Evolutionary conservation across 2,113 vertebrate genomes (phyloP), one percentile per base, ranked within the genome.

Genomic region (Oreochromis niloticus): DNA sequence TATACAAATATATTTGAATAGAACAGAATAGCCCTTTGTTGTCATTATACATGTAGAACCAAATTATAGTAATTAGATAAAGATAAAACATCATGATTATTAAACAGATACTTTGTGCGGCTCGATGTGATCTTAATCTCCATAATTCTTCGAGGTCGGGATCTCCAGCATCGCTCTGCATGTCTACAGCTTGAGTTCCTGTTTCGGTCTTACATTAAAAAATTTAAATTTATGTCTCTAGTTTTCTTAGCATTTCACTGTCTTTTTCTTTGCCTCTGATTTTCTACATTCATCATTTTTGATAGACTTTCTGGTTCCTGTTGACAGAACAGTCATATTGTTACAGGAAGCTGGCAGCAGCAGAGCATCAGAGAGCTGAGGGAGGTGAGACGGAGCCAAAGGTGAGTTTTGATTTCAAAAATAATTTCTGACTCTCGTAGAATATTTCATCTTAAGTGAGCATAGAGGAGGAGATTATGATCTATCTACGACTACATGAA

Each of bases 401-500:
- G 16, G 59, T 63, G 59, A 63, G 59, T 63, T 19, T 11, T 63
- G 30, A 63, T 63, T 34, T 19, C 1, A 63, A 63, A 34, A 1
- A 63, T 63, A 19, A 19, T 63, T 19, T 61, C 3, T 0, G 30
- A 61, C 8, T 17, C 57, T 17, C 5, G 5, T 6, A 34, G 57
- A 34, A 34, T 34, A 4, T 61, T 61, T 61, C 5, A 32, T 59
- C 27, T 32, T 34, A 63, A 63, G 34, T 63, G 3, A 63, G 5
- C 30, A 34, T 30, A 16, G 30, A 19, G 9, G 59, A 7, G 16
- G 30, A 63, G 59, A 0, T 63, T 34, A 34, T 6, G 59, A 63
- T 63, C 57, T 0, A 16, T 34, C 16, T 10, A 61, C 3, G 3
- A 0, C 57, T 59, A 34, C 57, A 2, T 34, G 57, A 6, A 34